A percentile compares a stretch with the other conserved stretches of the same genome.
phyloP scores from a whole-genome alignment of 2,888 invertebrate species.

The Tridacna crocea region DNA sequence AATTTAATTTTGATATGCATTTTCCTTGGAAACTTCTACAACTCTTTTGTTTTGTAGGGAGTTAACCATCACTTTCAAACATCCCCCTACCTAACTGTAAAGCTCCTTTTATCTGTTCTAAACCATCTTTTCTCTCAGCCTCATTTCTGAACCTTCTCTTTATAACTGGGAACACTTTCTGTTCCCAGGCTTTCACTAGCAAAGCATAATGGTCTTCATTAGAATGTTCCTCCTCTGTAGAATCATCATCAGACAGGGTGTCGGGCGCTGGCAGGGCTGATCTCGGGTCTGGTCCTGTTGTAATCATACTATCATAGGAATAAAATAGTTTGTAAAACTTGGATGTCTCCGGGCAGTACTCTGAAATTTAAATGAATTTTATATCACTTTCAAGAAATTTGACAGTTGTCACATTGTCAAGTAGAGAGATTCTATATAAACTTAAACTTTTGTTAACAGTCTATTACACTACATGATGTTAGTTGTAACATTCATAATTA shows the following conservation, averaged over 20 bases:
- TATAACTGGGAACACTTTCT: constrained; percentile 84
- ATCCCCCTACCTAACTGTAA: constrained; percentile 78
- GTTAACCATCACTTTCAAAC: too few relatives aligned
- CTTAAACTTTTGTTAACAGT: too few relatives aligned
- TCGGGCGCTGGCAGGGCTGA: constrained; percentile 74
- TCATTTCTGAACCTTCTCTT: constrained; percentile 84
- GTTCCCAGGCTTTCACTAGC: constrained; percentile 84
- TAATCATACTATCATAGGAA: constrained; percentile 79
- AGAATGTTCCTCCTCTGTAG: constrained; percentile 79
- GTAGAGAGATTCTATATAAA: too few relatives aligned
- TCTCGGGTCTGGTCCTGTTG: constrained; percentile 76
- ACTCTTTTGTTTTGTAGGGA: too few relatives aligned
- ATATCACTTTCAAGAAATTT: too few relatives aligned
- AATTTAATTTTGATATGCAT: too few relatives aligned
- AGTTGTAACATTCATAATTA: too few relatives aligned
- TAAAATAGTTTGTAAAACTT: constrained; percentile 78
- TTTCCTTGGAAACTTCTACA: too few relatives aligned
- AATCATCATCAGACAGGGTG: constrained; percentile 81
- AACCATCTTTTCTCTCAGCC: constrained; percentile 84
- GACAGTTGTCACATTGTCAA: too few relatives aligned
- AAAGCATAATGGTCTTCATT: constrained; percentile 83
- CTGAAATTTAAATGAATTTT: constrained; percentile 63
- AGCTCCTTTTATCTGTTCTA: constrained; percentile 84
- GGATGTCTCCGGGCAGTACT: constrained; percentile 79
- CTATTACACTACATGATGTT: too few relatives aligned